Percentiles rank a stretch among this genome's conserved stretches.
phyloP scores from a whole-genome alignment of 1,140 invertebrate genomes.

The Bradysia coprophila region DNA sequence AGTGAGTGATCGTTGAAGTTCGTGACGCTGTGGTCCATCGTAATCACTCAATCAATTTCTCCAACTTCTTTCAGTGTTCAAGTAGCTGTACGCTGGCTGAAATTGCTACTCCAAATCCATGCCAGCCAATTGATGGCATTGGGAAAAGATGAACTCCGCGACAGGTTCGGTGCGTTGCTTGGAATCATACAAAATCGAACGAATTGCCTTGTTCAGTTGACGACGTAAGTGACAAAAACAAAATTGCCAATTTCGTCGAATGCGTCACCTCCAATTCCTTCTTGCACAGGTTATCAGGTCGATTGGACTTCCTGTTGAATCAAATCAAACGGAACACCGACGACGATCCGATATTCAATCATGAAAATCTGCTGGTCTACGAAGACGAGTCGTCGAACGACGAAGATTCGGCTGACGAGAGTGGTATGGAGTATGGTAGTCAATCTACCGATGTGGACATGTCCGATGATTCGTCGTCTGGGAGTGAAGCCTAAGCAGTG shows the following conservation, averaged over 20 bases:
- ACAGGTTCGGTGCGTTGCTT: slow-evolving; percentile 32
- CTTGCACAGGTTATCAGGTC: slow-evolving; percentile 28
- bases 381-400: too few relatives aligned
- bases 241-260: neutral
- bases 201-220: slow-evolving; percentile 26
- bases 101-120: slow-evolving; percentile 34
- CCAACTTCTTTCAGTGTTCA: slow-evolving; percentile 28
- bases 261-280: neutral
- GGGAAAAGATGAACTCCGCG: slow-evolving; percentile 13
- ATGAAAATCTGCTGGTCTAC: slow-evolving; percentile 29
- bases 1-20: slow-evolving; percentile 29
- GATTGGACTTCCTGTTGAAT: slow-evolving; percentile 33
- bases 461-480: too few relatives aligned
- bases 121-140: slow-evolving; percentile 35
- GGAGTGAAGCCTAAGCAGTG: too few relatives aligned
- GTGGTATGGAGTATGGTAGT: too few relatives aligned
- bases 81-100: slow-evolving; percentile 38
- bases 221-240: slow-evolving; percentile 10
- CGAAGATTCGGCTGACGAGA: too few relatives aligned
- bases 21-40: too few relatives aligned
- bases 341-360: slow-evolving; percentile 22
- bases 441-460: too few relatives aligned
- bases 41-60: slow-evolving; percentile 1
- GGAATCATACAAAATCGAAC: slow-evolving; percentile 37
- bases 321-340: slow-evolving; percentile 28